Evolutionary conservation across 2,113 vertebrate species (phyloP), one percentile per base, ranked within the genome.

Genomic region (Cinclus cinclus): DNA sequence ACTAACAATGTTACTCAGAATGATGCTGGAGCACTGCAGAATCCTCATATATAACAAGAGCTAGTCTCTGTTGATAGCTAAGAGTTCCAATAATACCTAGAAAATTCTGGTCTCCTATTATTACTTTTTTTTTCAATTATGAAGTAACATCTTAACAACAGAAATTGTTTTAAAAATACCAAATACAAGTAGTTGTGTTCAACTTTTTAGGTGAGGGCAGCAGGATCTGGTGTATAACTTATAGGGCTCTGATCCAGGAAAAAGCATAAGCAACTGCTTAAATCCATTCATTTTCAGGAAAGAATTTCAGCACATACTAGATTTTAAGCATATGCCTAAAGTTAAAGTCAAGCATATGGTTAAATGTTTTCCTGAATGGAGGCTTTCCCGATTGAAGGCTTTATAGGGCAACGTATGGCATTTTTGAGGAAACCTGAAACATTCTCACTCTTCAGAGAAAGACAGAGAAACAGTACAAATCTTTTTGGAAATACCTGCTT

Each of bases 281-380:
- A 92, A 94, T 78, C 24, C 64, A 74, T 85, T 74, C 71, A 56
- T 92, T 88, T 92, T 52, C 79, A 92, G 47, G 68, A 88, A 87
- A 75, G 75, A 92, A 93, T 85, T 93, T 81, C 18, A 0, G 80
- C 93, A 97, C 91, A 88, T 90, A 83, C 21, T 86, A 64, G 65
- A 81, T 95, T 96, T 96, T 93, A 92, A 94, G 85, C 93, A 96
- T 90, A 93, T 93, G 94, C 63, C 78, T 83, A 47, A 85, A 95
- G 78, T 82, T 96, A 92, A 92, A 96, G 82, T 88, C 79, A 95
- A 95, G 52, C 92, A 96, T 96, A 96, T 96, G 95, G 87, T 88
- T 86, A 94, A 93, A 92, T 90, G 81, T 92, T 96, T 96, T 95
- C 56, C 83, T 93, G 78, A 91, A 92, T 78, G 60, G 67, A 96